Percentiles rank a stretch among this genome's conserved stretches.
phyloP scores from a whole-genome alignment of 2,113 vertebrate species.

The Stegostoma tigrinum region DNA sequence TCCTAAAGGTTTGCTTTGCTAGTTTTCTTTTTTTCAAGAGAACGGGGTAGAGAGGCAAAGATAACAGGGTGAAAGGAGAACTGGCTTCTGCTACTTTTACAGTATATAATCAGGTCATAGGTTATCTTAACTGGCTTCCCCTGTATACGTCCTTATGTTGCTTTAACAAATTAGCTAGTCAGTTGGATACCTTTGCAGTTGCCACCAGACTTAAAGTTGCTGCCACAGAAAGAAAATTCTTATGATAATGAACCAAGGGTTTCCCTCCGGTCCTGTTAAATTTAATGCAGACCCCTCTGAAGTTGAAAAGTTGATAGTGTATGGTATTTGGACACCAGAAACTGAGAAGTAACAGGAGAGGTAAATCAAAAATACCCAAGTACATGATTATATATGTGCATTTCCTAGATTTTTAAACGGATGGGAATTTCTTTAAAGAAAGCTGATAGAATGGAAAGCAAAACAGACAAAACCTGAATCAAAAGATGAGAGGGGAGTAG shows the following conservation, averaged over 20 bases:
- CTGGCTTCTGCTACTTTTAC: not conserved
- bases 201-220: not conserved
- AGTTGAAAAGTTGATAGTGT: no score
- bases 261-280: no score
- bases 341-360: no score
- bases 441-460: no score
- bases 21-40: not conserved
- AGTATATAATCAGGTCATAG: not conserved
- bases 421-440: not conserved
- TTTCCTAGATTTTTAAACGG: not conserved
- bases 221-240: not conserved
- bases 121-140: not conserved
- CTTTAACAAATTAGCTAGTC: not conserved
- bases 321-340: no score
- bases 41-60: not conserved
- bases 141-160: not conserved
- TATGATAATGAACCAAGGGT: not conserved
- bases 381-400: not conserved
- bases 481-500: not conserved
- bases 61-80: not conserved
- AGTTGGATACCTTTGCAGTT: not conserved
- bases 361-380: no score
- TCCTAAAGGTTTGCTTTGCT: conserved; percentile 73
- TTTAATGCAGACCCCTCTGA: no score
- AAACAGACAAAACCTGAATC: not conserved